Evolutionary conservation across 2,888 invertebrate species (phyloP).

Genomic region (Harpagoxenus sublaevis): DNA sequence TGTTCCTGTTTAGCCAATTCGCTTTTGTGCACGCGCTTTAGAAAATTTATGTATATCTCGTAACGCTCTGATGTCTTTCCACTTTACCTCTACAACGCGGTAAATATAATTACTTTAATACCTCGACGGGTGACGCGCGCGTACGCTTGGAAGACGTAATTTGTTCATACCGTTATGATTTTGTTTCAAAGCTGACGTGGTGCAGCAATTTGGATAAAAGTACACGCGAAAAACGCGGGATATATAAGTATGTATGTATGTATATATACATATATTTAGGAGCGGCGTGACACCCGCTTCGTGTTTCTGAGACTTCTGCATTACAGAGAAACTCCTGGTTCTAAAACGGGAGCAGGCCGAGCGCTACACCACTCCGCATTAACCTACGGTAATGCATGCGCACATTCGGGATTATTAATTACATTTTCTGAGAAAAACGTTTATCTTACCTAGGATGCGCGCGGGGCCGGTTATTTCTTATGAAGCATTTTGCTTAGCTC

Average conservation of each 20-base stretch:
- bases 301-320: conserved; percentile 66
- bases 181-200: conserved; percentile 68
- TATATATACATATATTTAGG: conserved; percentile 7
- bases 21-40: background rate
- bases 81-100: conserved; percentile 11
- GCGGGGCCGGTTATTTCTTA: conserved; percentile 43
- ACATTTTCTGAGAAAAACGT: conserved; percentile 69
- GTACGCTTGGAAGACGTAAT: conserved; percentile 63
- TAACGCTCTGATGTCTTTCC: background rate
- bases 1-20: conserved; percentile 6
- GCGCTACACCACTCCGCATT: conserved; percentile 60
- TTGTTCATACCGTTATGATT: conserved; percentile 71
- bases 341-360: conserved; percentile 54
- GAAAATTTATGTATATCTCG: conserved; percentile 8
- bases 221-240: conserved; percentile 40
- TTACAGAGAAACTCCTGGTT: conserved; percentile 56
- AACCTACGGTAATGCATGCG: conserved; percentile 58
- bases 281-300: conserved; percentile 59
- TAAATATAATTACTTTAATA: conserved; percentile 71
- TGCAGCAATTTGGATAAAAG: conserved; percentile 74
- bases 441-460: conserved; percentile 51
- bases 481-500: conserved; percentile 30
- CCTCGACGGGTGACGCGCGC: conserved; percentile 30
- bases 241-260: background rate
- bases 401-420: conserved; percentile 74